phyloP scores from a whole-genome alignment of 2,888 invertebrate species.

The Tortricodes alternella region DNA sequence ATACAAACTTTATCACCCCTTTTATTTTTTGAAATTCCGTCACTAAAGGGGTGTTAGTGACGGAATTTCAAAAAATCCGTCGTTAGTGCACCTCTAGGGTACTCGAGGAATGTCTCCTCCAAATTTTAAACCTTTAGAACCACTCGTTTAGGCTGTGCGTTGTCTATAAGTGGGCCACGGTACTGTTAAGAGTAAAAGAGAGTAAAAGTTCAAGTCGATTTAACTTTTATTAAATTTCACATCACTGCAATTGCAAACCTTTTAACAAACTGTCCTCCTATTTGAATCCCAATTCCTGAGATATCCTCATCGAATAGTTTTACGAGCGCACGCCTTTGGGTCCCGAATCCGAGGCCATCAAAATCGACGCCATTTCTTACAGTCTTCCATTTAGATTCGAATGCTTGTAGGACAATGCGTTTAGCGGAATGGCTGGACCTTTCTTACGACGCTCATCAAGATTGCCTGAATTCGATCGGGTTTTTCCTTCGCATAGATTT shows the following conservation, averaged over 20 bases:
- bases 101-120: too few species aligned
- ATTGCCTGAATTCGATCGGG: conserved; percentile 5
- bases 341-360: conserved; percentile 12
- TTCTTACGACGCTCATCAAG: conserved; percentile 17
- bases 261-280: neutral
- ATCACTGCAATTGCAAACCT: neutral
- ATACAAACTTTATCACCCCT: too few species aligned
- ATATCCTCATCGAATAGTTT: conserved; percentile 12
- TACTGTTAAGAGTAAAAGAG: too few species aligned
- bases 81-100: too few species aligned
- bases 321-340: conserved; percentile 12
- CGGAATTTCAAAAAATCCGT: too few species aligned
- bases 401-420: conserved; percentile 28
- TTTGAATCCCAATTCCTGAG: conserved; percentile 15
- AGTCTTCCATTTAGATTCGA: conserved; percentile 24
- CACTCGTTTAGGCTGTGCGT: too few species aligned
- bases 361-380: conserved; percentile 24
- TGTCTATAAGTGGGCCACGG: too few species aligned
- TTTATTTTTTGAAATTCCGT: too few species aligned
- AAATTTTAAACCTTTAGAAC: too few species aligned
- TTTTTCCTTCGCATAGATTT: too few species aligned
- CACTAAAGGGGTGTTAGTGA: too few species aligned
- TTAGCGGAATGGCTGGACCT: conserved; percentile 22
- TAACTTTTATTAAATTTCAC: neutral
- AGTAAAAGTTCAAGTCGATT: too few species aligned